Percentiles rank a stretch among this genome's conserved stretches.
Conservation (phyloP, 2,888 invertebrate species). For the Sabatieria punctata region DNA sequence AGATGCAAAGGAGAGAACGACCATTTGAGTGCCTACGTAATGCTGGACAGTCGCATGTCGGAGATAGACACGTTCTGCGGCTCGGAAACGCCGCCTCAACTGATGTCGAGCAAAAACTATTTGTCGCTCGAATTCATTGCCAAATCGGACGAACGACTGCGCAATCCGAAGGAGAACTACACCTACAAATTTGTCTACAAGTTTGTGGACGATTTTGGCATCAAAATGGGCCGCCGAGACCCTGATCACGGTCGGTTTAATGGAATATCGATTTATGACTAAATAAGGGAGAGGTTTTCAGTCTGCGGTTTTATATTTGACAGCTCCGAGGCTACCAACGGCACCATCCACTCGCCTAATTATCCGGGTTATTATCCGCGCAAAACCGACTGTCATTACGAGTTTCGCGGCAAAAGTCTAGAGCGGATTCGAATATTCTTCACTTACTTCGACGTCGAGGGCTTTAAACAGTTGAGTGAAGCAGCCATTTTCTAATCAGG, state of each 20-base stretch:
- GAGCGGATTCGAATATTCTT: conserved; percentile 68
- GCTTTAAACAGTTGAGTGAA: conserved; percentile 66
- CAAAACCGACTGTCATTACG: conserved; percentile 74
- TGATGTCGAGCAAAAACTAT: conserved; percentile 79
- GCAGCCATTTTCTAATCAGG: neutral
- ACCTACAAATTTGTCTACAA: neutral
- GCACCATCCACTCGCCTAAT: conserved; percentile 69
- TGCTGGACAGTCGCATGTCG: conserved; percentile 62
- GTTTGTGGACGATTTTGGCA: conserved; percentile 6
- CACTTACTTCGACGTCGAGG: conserved; percentile 81
- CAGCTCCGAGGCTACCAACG: conserved; percentile 58
- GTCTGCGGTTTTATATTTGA: conserved; percentile 67
- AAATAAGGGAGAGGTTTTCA: too few species aligned
- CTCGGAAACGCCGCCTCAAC: conserved; percentile 56
- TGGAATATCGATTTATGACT: too few species aligned
- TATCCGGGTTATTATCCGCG: conserved; percentile 74
- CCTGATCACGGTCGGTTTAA: too few species aligned
- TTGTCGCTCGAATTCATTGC: conserved; percentile 60
- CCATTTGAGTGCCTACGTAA: conserved; percentile 43
- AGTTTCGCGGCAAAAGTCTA: conserved; percentile 59
- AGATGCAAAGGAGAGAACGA: conserved; percentile 48
- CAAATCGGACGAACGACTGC: conserved; percentile 10
- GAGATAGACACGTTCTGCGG: conserved; percentile 76
- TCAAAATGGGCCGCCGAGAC: too few species aligned
- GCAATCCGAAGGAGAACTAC: conserved; percentile 1